A percentile compares a stretch with the other conserved stretches of the same genome.
Conservation (phyloP, 2,113 vertebrate species). For the Oncorhynchus gorbuscha region DNA sequence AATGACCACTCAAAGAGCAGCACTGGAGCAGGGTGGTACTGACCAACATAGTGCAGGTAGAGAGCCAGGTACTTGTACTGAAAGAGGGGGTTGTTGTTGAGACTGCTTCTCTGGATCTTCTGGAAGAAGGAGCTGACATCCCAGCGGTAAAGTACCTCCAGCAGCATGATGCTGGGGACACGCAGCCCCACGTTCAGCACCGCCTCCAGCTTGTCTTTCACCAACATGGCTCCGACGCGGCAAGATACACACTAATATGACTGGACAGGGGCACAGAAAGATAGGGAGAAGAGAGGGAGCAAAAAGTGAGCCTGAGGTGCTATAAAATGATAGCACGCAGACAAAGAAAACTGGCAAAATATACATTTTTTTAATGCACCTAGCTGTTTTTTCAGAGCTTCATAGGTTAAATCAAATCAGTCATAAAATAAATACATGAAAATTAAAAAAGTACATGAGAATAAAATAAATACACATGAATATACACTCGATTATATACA, state of each 20-base stretch:
- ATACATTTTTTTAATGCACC: too few species aligned
- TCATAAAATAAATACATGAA: too few species aligned
- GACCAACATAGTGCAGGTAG: conserved; percentile 98
- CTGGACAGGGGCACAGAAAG: conserved; percentile 22
- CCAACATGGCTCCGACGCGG: conserved; percentile 79
- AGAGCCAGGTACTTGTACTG: conserved; percentile 99
- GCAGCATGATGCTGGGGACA: conserved; percentile 97
- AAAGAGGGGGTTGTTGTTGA: conserved; percentile 95
- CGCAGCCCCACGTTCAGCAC: conserved; percentile 96
- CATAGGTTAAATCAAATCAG: too few species aligned
- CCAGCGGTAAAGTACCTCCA: conserved; percentile 97
- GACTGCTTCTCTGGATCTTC: conserved; percentile 97
- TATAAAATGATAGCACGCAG: not conserved
- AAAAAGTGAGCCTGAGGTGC: not conserved
- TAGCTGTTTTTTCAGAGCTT: not conserved
- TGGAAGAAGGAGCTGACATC: conserved; percentile 99
- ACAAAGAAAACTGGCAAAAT: not conserved
- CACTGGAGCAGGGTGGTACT: conserved; percentile 58
- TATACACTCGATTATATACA: too few species aligned
- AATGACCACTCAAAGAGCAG: not conserved
- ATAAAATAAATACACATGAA: too few species aligned
- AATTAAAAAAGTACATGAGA: too few species aligned
- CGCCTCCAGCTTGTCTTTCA: conserved; percentile 91
- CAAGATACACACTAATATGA: conserved; percentile 60
- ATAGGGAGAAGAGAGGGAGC: too few species aligned